Conservation (phyloP, 2,113 vertebrate species). For the Lontra canadensis region DNA sequence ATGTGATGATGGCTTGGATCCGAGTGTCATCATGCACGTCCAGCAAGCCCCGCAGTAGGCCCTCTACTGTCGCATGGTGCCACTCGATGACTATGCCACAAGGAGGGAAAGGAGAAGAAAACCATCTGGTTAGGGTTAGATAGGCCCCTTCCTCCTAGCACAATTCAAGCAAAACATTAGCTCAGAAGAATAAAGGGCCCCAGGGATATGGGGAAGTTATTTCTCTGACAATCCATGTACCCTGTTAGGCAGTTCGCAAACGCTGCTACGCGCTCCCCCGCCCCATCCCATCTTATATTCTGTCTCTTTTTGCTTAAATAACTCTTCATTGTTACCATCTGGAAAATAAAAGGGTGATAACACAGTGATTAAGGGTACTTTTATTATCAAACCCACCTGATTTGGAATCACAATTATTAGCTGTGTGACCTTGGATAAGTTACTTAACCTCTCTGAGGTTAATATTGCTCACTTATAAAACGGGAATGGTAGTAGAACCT, state of each 20-base stretch:
- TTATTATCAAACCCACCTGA: background rate
- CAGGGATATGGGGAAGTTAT: background rate
- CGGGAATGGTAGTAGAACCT: background rate
- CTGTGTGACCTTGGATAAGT: background rate
- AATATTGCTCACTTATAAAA: background rate
- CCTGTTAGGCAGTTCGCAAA: background rate
- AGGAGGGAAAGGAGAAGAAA: slow-evolving; percentile 32
- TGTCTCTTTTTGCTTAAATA: background rate
- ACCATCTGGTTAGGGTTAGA: background rate
- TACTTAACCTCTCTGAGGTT: background rate
- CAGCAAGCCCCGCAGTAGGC: slow-evolving; percentile 72
- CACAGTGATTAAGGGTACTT: background rate
- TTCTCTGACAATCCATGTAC: background rate
- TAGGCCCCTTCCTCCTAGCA: background rate
- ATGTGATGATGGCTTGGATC: slow-evolving; percentile 82
- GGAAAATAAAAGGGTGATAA: slow-evolving; percentile 22
- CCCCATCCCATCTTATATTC: background rate
- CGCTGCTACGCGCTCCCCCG: background rate
- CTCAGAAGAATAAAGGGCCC: slow-evolving; percentile 16
- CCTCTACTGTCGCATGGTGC: slow-evolving; percentile 81
- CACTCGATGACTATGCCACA: slow-evolving; percentile 78
- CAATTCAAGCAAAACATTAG: background rate
- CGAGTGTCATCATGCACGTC: slow-evolving; percentile 73
- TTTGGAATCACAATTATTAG: slow-evolving; percentile 10
- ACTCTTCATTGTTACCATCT: slow-evolving; percentile 27